These are phyloP conservation scores for Galerucella calmariensis DNA, from an alignment of 2,888 invertebrate species.

Conservation along the genomic window DNA sequence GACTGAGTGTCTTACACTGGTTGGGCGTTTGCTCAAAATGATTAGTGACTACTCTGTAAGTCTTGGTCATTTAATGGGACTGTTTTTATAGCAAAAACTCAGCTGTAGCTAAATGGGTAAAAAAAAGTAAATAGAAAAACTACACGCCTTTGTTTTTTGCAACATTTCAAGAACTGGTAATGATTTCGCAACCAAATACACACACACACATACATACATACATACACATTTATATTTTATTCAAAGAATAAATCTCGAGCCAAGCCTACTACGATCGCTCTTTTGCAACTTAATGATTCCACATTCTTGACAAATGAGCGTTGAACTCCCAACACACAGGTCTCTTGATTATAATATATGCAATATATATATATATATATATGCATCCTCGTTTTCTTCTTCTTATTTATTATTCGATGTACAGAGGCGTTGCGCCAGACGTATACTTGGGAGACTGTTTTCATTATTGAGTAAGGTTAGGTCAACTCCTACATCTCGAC, in stretches of 20 bases:
- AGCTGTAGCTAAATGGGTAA: no score
- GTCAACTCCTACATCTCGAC: background rate
- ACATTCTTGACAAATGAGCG: constrained; percentile 39
- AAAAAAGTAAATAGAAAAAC: no score
- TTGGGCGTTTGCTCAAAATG: no score
- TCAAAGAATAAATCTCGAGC: constrained; percentile 30
- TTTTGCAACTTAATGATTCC: constrained; percentile 40
- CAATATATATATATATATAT: background rate
- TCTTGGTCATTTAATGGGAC: no score
- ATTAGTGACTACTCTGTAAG: no score
- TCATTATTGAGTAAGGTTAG: constrained; percentile 8
- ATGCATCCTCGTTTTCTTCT: constrained; percentile 10
- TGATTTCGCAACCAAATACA: no score
- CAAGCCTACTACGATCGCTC: constrained; percentile 35
- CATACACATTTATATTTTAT: constrained; percentile 33
- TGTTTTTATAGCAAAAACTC: no score
- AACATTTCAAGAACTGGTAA: no score
- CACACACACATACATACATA: no score
- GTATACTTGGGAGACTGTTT: background rate
- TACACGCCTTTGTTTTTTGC: no score
- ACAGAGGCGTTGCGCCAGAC: constrained; percentile 8
- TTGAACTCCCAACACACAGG: constrained; percentile 34
- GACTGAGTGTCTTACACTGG: no score
- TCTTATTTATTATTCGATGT: background rate
- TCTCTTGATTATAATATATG: constrained; percentile 22